Conservation (phyloP, 2,113 vertebrate genomes). For the Asarcornis scutulata region DNA sequence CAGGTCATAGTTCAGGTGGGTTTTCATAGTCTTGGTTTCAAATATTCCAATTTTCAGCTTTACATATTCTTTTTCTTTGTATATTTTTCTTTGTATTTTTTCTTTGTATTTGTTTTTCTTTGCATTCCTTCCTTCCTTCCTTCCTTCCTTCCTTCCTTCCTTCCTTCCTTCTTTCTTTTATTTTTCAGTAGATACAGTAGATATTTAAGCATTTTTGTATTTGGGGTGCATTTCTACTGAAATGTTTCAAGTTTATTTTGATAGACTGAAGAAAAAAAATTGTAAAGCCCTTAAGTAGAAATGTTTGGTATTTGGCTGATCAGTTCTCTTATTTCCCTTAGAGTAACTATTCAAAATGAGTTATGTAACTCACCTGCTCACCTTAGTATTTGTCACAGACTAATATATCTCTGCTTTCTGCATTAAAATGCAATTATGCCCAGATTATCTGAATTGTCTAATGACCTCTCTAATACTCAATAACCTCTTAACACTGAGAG, state of each 20-base stretch:
- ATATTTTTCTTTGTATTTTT: background rate
- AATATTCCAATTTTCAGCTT: background rate
- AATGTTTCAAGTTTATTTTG: background rate
- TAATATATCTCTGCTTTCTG: background rate
- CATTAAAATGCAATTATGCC: background rate
- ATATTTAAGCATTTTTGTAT: background rate
- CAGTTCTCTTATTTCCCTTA: background rate
- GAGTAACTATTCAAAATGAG: background rate
- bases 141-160: background rate
- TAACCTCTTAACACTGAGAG: background rate
- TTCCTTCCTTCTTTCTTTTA: background rate
- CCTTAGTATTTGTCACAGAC: background rate
- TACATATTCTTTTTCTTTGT: background rate
- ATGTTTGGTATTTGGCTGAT: background rate
- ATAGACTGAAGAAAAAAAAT: background rate
- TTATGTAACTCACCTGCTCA: background rate
- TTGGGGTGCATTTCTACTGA: background rate
- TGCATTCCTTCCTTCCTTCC: background rate
- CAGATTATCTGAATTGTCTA: background rate
- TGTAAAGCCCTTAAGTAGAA: background rate
- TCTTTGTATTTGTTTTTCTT: background rate
- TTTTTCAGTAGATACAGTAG: background rate
- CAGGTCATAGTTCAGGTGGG: background rate
- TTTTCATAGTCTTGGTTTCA: background rate
- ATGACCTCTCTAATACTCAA: background rate